Percentiles rank a stretch among this genome's conserved stretches.
Conservation (phyloP, 2,113 vertebrate species). For the Eira barbara region DNA sequence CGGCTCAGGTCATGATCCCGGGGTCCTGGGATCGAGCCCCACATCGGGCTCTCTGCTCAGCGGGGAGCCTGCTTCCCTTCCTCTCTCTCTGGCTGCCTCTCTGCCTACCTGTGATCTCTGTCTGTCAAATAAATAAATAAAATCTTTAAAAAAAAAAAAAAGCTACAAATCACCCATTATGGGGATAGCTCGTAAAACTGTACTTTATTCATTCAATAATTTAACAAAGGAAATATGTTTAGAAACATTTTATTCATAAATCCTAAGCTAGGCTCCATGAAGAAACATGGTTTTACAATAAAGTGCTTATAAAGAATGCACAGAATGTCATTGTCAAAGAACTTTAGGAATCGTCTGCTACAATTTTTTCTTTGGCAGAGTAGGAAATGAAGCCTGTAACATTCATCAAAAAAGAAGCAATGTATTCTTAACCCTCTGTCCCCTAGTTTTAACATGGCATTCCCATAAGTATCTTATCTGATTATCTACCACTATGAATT, state of each 20-base stretch:
- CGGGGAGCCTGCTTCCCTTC: too few species aligned
- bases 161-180: background rate
- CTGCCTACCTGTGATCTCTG: too few species aligned
- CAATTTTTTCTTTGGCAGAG: background rate
- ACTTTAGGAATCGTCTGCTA: background rate
- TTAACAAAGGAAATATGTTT: background rate
- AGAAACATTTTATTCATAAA: background rate
- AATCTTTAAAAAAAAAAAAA: background rate
- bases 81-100: too few species aligned
- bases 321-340: background rate
- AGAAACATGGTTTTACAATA: background rate
- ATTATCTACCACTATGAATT: background rate
- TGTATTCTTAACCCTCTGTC: background rate
- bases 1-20: too few species aligned
- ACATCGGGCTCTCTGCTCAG: too few species aligned
- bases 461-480: background rate
- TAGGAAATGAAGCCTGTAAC: background rate
- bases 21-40: too few species aligned
- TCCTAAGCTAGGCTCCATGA: background rate
- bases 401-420: background rate
- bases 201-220: background rate
- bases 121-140: too few species aligned
- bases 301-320: background rate
- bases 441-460: background rate
- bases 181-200: background rate